phyloP scores from a whole-genome alignment of 2,888 invertebrate genomes.

The Imbricaverruca yamaguchii region DNA sequence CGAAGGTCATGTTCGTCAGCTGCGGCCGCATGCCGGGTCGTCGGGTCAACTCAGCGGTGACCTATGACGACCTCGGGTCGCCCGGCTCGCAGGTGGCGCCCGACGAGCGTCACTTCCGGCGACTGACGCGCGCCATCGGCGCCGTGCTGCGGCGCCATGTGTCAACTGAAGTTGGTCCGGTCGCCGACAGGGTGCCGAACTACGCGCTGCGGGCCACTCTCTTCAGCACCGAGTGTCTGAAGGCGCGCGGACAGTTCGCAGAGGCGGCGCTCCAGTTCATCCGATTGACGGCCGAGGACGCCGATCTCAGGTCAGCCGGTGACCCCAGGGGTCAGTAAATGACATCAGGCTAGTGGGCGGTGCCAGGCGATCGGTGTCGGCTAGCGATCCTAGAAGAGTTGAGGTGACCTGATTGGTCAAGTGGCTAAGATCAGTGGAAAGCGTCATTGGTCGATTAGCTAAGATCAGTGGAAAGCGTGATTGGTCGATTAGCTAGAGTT shows the following conservation, averaged over 20 bases:
- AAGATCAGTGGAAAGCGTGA: no score
- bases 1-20: neutral
- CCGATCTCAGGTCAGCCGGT: conserved; percentile 63
- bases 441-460: no score
- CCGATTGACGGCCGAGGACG: conserved; percentile 93
- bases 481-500: no score
- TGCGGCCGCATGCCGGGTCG: neutral
- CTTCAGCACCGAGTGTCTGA: conserved; percentile 78
- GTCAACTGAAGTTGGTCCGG: neutral
- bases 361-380: no score
- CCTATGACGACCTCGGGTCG: neutral
- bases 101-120: neutral
- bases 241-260: conserved; percentile 64
- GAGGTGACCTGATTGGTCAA: no score
- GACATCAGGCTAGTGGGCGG: conserved; percentile 61
- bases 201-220: conserved; percentile 88
- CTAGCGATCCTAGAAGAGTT: no score
- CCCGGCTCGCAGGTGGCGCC: no score
- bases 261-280: conserved; percentile 94
- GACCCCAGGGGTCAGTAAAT: conserved; percentile 57
- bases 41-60: neutral
- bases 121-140: neutral
- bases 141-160: conserved; percentile 25
- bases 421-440: no score
- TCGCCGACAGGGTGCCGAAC: conserved; percentile 62